Evolutionary conservation across 2,888 invertebrate genomes (phyloP).

Genomic region (Ormyrus pomaceus): DNA sequence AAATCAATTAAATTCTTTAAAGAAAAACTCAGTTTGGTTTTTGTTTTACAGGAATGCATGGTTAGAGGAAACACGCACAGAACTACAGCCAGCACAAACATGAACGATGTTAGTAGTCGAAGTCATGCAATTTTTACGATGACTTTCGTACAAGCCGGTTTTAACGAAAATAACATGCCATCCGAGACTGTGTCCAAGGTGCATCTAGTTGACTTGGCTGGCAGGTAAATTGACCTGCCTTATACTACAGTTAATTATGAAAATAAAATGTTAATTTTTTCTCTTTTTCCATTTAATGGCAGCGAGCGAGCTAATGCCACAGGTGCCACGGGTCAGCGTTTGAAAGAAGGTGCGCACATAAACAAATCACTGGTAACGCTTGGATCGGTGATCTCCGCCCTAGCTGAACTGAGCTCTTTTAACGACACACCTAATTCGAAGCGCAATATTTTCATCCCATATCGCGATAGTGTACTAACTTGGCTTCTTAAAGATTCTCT

Average conservation of each 20-base stretch:
- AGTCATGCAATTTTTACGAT: conserved; percentile 95
- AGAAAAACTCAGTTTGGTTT: neutral
- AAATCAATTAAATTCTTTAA: too few relatives aligned
- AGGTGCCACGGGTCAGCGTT: conserved; percentile 92
- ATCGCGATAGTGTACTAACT: conserved; percentile 91
- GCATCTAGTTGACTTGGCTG: conserved; percentile 92
- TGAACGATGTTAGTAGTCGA: conserved; percentile 94
- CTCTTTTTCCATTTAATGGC: neutral
- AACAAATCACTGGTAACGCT: conserved; percentile 93
- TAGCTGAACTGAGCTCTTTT: conserved; percentile 82
- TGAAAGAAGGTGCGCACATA: conserved; percentile 94
- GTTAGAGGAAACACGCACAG: conserved; percentile 88
- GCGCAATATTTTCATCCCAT: conserved; percentile 85
- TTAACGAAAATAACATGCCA: conserved; percentile 87
- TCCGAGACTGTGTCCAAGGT: conserved; percentile 94
- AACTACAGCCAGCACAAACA: conserved; percentile 92
- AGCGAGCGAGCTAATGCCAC: conserved; percentile 93
- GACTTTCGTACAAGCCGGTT: conserved; percentile 91
- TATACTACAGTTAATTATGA: neutral
- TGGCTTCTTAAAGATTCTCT: conserved; percentile 93
- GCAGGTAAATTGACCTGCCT: conserved; percentile 79
- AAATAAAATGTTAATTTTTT: neutral
- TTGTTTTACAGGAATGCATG: conserved; percentile 82
- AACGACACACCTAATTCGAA: conserved; percentile 74
- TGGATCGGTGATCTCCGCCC: conserved; percentile 87